Conservation (phyloP, 2,113 vertebrate species). For the Polyodon spathula region DNA sequence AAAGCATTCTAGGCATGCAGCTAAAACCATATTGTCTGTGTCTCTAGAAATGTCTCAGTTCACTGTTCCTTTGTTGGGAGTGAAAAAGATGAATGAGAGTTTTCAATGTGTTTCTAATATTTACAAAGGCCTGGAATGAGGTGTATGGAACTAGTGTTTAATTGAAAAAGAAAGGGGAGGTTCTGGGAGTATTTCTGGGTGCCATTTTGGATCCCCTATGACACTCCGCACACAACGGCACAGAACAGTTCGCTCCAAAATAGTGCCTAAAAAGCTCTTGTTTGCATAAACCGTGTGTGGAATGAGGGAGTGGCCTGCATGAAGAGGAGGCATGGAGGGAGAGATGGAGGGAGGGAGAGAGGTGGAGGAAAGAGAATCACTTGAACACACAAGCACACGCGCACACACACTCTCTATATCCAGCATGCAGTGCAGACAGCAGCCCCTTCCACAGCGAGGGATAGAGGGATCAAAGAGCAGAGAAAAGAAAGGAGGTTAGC, state of each 20-base stretch:
- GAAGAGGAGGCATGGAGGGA: conserved; percentile 19
- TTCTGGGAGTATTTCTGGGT: too few species aligned
- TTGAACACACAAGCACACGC: conserved; percentile 23
- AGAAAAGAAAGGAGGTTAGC: conserved; percentile 24
- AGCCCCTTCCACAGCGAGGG: conserved; percentile 17
- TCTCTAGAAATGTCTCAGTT: not conserved
- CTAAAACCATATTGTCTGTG: too few species aligned
- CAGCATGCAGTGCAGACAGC: conserved; percentile 47
- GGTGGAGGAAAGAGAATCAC: conserved; percentile 1
- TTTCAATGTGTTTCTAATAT: not conserved
- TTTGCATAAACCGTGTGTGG: not conserved
- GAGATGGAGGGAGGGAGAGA: conserved; percentile 20
- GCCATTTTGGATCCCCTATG: too few species aligned
- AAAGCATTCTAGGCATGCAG: too few species aligned
- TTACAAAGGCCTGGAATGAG: conserved; percentile 11
- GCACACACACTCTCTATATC: conserved; percentile 21
- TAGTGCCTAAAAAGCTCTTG: too few species aligned
- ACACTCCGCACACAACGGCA: too few species aligned
- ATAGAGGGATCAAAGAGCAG: not conserved
- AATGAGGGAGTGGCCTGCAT: conserved; percentile 13
- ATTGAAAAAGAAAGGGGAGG: too few species aligned
- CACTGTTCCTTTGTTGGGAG: not conserved
- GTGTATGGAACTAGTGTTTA: not conserved
- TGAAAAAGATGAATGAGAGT: not conserved
- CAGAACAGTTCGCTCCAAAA: too few species aligned